phyloP scores from a whole-genome alignment of 1,140 invertebrate genomes.

The Sarcophaga bullata region DNA sequence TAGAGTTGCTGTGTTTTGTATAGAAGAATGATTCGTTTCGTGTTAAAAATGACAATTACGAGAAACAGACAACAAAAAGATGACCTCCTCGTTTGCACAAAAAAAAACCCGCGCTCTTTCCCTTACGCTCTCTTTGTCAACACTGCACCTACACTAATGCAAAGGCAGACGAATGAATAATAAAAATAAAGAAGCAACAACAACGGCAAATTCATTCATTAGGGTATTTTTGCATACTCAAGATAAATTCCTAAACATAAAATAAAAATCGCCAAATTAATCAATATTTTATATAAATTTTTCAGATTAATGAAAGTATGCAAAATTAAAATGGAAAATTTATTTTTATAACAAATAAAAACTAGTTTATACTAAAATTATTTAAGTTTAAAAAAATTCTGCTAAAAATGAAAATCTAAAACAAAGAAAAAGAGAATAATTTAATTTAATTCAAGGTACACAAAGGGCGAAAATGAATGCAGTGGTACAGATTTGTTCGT shows the following conservation, averaged over 20 bases:
- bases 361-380: too few species aligned
- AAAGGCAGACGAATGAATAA: not conserved
- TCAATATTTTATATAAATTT: too few species aligned
- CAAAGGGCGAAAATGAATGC: too few species aligned
- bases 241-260: not conserved
- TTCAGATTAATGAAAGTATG: too few species aligned
- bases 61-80: conserved; percentile 27
- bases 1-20: not conserved
- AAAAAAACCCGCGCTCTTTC: not conserved
- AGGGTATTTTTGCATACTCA: not conserved
- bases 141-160: not conserved
- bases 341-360: too few species aligned
- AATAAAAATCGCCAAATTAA: not conserved
- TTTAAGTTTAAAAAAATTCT: too few species aligned
- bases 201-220: not conserved
- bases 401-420: too few species aligned
- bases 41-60: conserved; percentile 21
- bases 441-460: too few species aligned
- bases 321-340: too few species aligned
- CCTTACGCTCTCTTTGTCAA: not conserved
- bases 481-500: too few species aligned
- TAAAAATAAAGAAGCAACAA: not conserved
- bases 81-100: conserved; percentile 38
- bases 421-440: too few species aligned
- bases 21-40: not conserved